Base-by-base conservation (phyloP, 2,888 invertebrate species). In the Theretra japonica region DNA sequence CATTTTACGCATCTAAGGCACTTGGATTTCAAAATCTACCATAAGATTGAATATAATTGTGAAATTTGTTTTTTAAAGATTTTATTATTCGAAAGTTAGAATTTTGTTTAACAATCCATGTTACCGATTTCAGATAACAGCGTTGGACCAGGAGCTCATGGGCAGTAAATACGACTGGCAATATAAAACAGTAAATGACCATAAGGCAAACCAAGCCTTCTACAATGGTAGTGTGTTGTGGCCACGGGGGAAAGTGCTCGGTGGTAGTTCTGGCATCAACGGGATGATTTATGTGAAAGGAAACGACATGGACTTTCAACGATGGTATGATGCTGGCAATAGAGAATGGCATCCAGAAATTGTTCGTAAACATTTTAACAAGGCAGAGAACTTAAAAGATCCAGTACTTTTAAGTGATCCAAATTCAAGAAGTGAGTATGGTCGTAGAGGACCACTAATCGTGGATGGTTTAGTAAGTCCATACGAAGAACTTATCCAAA, bases 161-260 rank as follows among this genome's bases (percentile, higher is more conserved):
- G 60, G 33, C 19, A 69, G 59, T 53, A 41, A 69, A 60, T 30
- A 15, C 30, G 72, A 69, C 41, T 72, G 72, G 72, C 21, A 25
- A 17, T 72, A 60, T 69, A 69, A 17, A 69, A 69, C 60, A 50
- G 72, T 69, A 0, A 69, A 60, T 21, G 60, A 72, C 30, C 17
- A 33, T 21, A 69, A 57, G 65, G 28, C 57, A 28, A 57, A 28
- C 84, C 88, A 97, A 79, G 97, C 96, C 96, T 88, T 87, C 28
- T 78, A 76, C 75, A 73, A 79, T 70, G 72, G 80, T 74, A 28
- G 80, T 25, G 80, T 81, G 25, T 79, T 77, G 6, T 94, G 95
- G 95, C 91, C 95, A n/a, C 88, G 95, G 30, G 96, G 96, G 0
- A 95, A 95, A 77, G 88, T 93, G 77, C 84, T 95, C 77, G 95